Evolutionary conservation across 2,797 vertebrate genomes (phyloP).

Genomic region (Acanthopagrus latus): DNA sequence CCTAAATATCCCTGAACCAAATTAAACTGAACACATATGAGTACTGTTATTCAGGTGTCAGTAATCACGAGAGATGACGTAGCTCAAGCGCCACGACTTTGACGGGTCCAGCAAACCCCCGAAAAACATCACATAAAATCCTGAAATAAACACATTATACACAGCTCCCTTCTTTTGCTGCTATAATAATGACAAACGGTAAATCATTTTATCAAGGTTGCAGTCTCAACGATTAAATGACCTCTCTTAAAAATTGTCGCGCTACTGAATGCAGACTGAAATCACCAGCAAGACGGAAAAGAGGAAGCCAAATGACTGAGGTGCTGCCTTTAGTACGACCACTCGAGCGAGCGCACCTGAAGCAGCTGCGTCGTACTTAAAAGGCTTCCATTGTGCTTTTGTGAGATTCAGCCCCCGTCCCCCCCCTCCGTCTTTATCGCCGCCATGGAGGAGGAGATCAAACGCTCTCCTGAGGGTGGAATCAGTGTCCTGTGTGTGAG

Average conservation of each 20-base stretch:
- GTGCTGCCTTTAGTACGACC: slow-evolving; percentile 18
- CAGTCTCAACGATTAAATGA: slow-evolving; percentile 55
- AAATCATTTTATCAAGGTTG: slow-evolving; percentile 48
- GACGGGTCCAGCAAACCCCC: slow-evolving; percentile 1
- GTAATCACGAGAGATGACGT: neutral
- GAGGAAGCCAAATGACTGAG: slow-evolving; percentile 39
- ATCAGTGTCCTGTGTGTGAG: slow-evolving; percentile 51
- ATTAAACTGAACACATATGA: neutral
- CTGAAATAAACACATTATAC: slow-evolving; percentile 31
- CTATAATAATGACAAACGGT: slow-evolving; percentile 24
- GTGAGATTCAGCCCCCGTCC: slow-evolving; percentile 34
- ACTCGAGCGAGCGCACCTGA: slow-evolving; percentile 17
- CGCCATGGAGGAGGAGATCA: slow-evolving; percentile 60
- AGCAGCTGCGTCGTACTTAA: slow-evolving; percentile 65
- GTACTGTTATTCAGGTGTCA: slow-evolving; percentile 8
- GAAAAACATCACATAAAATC: slow-evolving; percentile 3
- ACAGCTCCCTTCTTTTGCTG: neutral
- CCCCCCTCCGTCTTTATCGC: slow-evolving; percentile 26
- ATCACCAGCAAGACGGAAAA: slow-evolving; percentile 25
- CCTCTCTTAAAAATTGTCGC: slow-evolving; percentile 37
- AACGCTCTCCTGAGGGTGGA: slow-evolving; percentile 49
- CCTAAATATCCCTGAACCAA: slow-evolving; percentile 13
- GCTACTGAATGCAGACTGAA: slow-evolving; percentile 30
- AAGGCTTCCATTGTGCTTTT: slow-evolving; percentile 63
- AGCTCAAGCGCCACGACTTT: neutral